Evolutionary conservation across 2,113 vertebrate genomes (phyloP), one percentile per base, ranked within the genome.

Genomic region (Accipiter cooperii): DNA sequence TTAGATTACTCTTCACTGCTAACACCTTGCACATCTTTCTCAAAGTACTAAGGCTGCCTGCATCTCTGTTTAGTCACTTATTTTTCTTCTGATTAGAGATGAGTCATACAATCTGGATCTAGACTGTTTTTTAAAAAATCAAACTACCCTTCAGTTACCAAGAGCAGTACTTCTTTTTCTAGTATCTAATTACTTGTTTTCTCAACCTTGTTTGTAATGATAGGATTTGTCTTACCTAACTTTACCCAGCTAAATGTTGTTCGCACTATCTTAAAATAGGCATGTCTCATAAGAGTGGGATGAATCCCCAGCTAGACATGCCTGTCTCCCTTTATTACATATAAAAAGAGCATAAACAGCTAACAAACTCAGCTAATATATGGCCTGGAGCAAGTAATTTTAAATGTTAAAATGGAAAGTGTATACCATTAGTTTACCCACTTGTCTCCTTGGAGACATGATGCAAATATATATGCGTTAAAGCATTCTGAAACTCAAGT

Each of bases 331-430:
- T 89, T 76, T 85, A 87, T 93, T 74, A 85, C 58, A 65, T 61
- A 85, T 28, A 90, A 85, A 87, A 91, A 71, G 28, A 91, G 33
- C 58, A 65, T 36, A 90, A 96, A 89, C 57, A 90, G 82, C 89
- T 93, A 94, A 79, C 78, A 91, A 93, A 88, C 66, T 54, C 66
- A 91, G 69, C 34, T 90, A 91, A 91, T 95, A 79, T 26, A 86
- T 42, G 42, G 78, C 84, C 92, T 88, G 77, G 34, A 95, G 95
- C 74, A 94, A 94, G 61, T 65, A 89, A 87, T 94, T 51, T 89
- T 89, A 84, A 96, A 95, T 58, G 78, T 91, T 95, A 85, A 95
- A 91, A 85, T 52, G 61, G 51, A 49, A 94, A 90, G 47, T 52
- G 36, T 68, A 87, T 16, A 79, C 54, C 74, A 85, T 60, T 85